Conservation (phyloP, 1,140 invertebrate genomes). For the Trichomalopsis sarcophagae region DNA sequence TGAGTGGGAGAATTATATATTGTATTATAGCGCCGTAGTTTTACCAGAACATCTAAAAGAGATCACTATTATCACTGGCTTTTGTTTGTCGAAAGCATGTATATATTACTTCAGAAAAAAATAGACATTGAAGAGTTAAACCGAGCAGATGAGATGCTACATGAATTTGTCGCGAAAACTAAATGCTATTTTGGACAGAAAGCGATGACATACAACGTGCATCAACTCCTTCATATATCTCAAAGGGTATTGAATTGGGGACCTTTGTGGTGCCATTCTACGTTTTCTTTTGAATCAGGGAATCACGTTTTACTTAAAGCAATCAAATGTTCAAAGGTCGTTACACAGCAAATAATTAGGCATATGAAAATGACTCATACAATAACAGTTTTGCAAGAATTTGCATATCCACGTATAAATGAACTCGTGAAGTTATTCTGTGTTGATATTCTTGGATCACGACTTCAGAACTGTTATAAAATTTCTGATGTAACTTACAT, state of each 20-base stretch:
- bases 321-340: not conserved
- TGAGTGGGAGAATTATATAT: slow-evolving; percentile 16
- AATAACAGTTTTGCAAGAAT: not conserved
- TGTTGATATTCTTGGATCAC: not conserved
- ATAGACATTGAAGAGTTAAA: not conserved
- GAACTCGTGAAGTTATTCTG: not conserved
- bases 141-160: not conserved
- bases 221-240: not conserved
- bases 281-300: slow-evolving; percentile 1
- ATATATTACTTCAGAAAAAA: not conserved
- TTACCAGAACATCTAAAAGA: not conserved
- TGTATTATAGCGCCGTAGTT: not conserved
- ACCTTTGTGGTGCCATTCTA: not conserved
- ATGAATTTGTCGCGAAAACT: slow-evolving; percentile 16
- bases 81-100: not conserved
- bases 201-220: not conserved
- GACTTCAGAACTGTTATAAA: not conserved
- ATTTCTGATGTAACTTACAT: not conserved
- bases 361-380: not conserved
- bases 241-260: slow-evolving; percentile 7
- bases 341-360: not conserved
- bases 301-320: slow-evolving; percentile 3
- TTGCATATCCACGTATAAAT: not conserved
- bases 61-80: slow-evolving; percentile 4
- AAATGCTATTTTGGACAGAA: not conserved